Percentiles rank a stretch among this genome's conserved stretches.
Evolutionary conservation across 2,797 vertebrate genomes (phyloP).

Genomic region (Crenichthys baileyi): DNA sequence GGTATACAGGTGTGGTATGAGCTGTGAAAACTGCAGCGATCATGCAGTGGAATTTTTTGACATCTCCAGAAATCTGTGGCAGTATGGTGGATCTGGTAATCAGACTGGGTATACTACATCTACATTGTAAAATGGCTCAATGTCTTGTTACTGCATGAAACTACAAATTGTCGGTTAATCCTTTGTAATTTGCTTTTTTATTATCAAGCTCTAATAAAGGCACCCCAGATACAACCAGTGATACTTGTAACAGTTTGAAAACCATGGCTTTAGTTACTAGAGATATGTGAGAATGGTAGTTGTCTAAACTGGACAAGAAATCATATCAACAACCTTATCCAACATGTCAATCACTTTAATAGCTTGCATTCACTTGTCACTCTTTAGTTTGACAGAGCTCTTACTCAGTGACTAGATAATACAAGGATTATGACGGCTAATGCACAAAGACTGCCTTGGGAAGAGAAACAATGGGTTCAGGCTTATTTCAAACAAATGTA

Average conservation of each 20-base stretch:
- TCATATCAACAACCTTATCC: background rate
- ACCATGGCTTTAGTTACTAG: background rate
- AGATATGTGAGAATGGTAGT: background rate
- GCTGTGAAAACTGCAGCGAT: background rate
- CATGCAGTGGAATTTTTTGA: background rate
- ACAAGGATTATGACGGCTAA: slow-evolving; percentile 5
- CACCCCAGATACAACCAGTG: background rate
- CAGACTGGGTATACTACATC: too few species aligned
- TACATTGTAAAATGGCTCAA: background rate
- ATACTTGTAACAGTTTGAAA: background rate
- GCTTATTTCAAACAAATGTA: background rate
- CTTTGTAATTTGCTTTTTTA: too few species aligned
- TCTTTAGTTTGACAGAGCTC: background rate
- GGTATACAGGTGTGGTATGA: background rate
- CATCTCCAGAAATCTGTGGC: background rate
- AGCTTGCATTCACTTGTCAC: background rate
- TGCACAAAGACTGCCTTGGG: background rate
- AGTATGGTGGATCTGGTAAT: background rate
- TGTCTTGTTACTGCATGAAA: too few species aligned
- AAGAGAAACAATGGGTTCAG: background rate
- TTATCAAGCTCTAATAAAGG: background rate
- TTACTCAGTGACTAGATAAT: background rate
- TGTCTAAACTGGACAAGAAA: background rate
- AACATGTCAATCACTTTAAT: background rate
- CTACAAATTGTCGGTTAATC: too few species aligned